Conservation (phyloP, 2,888 invertebrate genomes). For the Odiellus spinosus region DNA sequence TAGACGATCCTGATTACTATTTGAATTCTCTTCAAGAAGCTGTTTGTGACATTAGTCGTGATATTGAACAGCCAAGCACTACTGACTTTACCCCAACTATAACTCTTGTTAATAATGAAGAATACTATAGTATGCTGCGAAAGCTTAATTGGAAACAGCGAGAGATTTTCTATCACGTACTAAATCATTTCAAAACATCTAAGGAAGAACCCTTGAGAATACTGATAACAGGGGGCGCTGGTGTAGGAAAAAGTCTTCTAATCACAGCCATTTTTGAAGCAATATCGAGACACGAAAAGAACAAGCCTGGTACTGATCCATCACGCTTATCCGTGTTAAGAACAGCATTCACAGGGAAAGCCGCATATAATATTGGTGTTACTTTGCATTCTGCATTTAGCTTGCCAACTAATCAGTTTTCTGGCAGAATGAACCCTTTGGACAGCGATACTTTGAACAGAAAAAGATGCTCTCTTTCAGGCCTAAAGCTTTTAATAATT, state of each 20-base stretch:
- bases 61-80: too few species aligned
- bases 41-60: too few species aligned
- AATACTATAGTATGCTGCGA: neutral
- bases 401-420: slow-evolving; percentile 12
- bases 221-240: slow-evolving; percentile 20
- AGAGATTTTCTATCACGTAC: neutral
- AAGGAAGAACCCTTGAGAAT: neutral
- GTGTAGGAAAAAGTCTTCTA: slow-evolving; percentile 19
- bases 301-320: neutral
- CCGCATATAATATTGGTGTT: slow-evolving; percentile 22
- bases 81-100: neutral
- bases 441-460: slow-evolving; percentile 10
- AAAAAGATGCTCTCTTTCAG: neutral
- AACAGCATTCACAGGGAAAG: slow-evolving; percentile 21
- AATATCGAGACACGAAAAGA: slow-evolving; percentile 6
- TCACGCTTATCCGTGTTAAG: slow-evolving; percentile 7
- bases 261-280: slow-evolving; percentile 13
- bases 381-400: slow-evolving; percentile 22
- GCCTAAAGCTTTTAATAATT: slow-evolving; percentile 21
- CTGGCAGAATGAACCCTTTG: slow-evolving; percentile 13
- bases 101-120: neutral
- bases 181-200: neutral
- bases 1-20: too few species aligned
- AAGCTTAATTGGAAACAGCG: neutral
- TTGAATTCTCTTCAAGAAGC: too few species aligned